phyloP scores from a whole-genome alignment of 2,797 vertebrate species.

The Spinibarbus caldwelli region DNA sequence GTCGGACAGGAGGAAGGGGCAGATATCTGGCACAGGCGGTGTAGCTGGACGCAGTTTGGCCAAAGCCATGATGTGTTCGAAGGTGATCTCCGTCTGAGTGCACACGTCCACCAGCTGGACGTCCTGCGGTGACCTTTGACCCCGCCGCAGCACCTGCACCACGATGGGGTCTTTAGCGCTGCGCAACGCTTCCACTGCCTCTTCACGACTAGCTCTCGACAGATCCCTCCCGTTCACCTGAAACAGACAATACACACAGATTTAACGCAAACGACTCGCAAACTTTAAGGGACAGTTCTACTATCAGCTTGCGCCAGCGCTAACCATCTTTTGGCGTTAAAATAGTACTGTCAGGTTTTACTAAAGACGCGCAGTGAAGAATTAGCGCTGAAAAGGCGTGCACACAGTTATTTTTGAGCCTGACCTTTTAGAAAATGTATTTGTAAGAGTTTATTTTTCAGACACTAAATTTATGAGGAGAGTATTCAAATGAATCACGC shows the following conservation, averaged over 20 bases:
- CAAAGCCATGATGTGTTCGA: slow-evolving; percentile 96
- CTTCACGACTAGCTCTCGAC: slow-evolving; percentile 93
- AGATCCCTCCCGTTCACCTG: slow-evolving; percentile 96
- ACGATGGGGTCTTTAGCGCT: slow-evolving; percentile 93
- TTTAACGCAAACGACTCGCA: fast-evolving
- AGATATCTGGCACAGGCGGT: slow-evolving; percentile 95
- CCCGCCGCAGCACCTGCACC: slow-evolving; percentile 91
- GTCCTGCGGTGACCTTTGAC: slow-evolving; percentile 82
- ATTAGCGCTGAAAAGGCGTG: too few species aligned
- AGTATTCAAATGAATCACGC: too few species aligned
- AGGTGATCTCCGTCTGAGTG: slow-evolving; percentile 91
- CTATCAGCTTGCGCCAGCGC: too few species aligned
- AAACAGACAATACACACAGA: not conserved
- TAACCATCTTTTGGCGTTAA: too few species aligned
- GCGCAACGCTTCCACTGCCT: slow-evolving; percentile 89
- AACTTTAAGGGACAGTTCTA: too few species aligned
- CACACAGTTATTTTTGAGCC: too few species aligned
- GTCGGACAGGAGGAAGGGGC: slow-evolving; percentile 95
- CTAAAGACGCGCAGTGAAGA: too few species aligned
- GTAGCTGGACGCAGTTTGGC: slow-evolving; percentile 92
- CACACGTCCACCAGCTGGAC: slow-evolving; percentile 89
- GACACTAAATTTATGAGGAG: too few species aligned
- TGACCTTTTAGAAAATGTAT: too few species aligned
- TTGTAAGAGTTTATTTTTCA: too few species aligned
- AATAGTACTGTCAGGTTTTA: too few species aligned